phyloP scores from a whole-genome alignment of 2,113 vertebrate genomes.

The Parotia lawesii region DNA sequence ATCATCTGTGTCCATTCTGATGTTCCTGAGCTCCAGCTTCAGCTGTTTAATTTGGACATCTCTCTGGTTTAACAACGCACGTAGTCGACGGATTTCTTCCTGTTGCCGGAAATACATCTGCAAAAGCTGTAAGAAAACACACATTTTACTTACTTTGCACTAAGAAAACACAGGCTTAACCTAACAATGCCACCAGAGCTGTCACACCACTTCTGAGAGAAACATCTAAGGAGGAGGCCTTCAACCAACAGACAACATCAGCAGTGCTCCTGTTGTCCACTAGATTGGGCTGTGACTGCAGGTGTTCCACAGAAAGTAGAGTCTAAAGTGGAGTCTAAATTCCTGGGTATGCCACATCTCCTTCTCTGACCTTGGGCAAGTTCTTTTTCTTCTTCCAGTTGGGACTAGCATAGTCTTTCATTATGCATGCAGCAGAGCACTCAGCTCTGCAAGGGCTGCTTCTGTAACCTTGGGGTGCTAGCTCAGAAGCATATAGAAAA shows the following conservation, averaged over 20 bases:
- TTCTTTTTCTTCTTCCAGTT: background rate
- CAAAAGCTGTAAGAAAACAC: slow-evolving; percentile 77
- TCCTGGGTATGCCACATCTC: background rate
- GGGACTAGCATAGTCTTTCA: background rate
- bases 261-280: background rate
- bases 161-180: background rate
- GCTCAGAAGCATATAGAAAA: background rate
- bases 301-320: background rate
- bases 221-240: background rate
- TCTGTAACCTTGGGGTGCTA: background rate
- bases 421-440: background rate
- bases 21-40: slow-evolving; percentile 88
- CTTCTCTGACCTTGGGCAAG: background rate
- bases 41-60: slow-evolving; percentile 87
- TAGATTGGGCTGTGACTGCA: background rate
- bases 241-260: background rate
- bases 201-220: background rate
- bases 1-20: slow-evolving; percentile 48
- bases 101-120: slow-evolving; percentile 90
- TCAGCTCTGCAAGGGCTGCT: background rate
- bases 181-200: background rate
- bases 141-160: background rate
- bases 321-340: background rate
- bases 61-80: slow-evolving; percentile 81
- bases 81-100: slow-evolving; percentile 88